Conservation (phyloP, 1,140 invertebrate genomes). For the Eufriesea mexicana region DNA sequence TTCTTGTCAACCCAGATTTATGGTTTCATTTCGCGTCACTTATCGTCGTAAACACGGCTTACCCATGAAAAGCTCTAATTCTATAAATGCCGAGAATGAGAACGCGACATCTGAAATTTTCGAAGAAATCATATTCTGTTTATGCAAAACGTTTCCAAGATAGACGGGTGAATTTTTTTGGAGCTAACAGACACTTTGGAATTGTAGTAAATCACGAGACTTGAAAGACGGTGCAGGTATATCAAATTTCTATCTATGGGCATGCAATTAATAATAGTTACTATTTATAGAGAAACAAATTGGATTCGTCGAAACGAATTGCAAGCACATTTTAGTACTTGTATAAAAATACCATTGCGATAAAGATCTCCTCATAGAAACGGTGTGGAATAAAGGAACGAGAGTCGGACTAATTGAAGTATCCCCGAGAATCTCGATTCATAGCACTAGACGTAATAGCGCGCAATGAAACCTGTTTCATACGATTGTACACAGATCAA, state of each 20-base stretch:
- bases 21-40: neutral
- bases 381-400: neutral
- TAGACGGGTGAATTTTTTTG: neutral
- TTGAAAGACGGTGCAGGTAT: no score
- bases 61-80: neutral
- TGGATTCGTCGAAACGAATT: no score
- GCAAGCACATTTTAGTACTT: neutral
- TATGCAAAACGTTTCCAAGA: neutral
- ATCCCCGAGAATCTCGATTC: neutral
- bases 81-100: neutral
- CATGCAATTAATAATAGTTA: neutral
- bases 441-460: neutral
- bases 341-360: neutral
- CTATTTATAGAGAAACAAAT: no score
- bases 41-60: neutral
- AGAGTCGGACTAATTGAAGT: neutral
- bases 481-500: neutral
- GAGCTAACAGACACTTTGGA: neutral
- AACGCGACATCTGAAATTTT: neutral
- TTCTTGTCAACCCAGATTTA: conserved; percentile 16
- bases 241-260: neutral
- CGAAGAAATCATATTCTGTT: neutral
- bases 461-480: conserved; percentile 18
- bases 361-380: neutral
- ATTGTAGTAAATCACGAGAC: no score